phyloP scores from a whole-genome alignment of 2,113 vertebrate species.

The Barnardius zonarius region DNA sequence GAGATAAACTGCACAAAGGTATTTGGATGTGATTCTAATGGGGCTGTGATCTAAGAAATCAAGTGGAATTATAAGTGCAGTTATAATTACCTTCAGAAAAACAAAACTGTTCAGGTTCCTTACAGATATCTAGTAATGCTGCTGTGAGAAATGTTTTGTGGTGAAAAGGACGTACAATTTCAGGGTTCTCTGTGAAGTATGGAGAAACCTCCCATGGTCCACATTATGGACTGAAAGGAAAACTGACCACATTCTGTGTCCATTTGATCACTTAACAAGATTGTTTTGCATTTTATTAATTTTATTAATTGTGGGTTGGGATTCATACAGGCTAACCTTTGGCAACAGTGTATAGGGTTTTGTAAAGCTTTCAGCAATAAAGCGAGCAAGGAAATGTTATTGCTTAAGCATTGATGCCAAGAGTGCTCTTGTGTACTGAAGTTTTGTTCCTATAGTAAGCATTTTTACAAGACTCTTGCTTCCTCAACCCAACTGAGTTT shows the following conservation, averaged over 20 bases:
- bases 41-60: neutral
- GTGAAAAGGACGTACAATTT: neutral
- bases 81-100: neutral
- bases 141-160: neutral
- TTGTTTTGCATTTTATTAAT: neutral
- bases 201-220: neutral
- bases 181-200: neutral
- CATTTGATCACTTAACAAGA: neutral
- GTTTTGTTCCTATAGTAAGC: neutral
- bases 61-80: neutral
- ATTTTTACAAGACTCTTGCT: neutral
- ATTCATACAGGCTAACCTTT: neutral
- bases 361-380: neutral
- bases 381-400: neutral
- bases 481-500: neutral
- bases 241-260: neutral
- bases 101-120: neutral
- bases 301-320: neutral
- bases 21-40: neutral
- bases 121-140: neutral
- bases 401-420: neutral
- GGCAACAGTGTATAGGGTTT: neutral
- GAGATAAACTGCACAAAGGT: neutral
- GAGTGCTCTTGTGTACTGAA: neutral
- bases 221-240: neutral